Percentiles rank a stretch among this genome's conserved stretches.
These are phyloP conservation scores for Macrotis lagotis DNA, from an alignment of 2,113 vertebrate genomes.

Conservation along the genomic window DNA sequence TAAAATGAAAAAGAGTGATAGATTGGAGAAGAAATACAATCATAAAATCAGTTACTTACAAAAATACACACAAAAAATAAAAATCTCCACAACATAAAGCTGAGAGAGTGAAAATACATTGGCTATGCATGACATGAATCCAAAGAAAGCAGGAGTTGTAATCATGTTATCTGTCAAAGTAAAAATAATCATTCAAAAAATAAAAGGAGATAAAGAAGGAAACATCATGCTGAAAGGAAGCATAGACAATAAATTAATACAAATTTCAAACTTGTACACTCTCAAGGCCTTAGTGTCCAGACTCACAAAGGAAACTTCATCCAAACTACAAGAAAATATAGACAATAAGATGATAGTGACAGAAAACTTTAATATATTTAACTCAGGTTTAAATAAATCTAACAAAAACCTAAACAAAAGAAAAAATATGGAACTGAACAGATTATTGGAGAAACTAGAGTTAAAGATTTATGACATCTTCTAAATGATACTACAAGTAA, in stretches of 20 bases:
- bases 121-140: not conserved
- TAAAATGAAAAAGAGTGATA: not conserved
- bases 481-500: not conserved
- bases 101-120: not conserved
- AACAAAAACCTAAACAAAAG: not conserved
- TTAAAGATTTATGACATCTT: not conserved
- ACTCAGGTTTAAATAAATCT: not conserved
- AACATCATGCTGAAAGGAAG: not conserved
- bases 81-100: not conserved
- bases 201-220: not conserved
- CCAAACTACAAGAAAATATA: not conserved
- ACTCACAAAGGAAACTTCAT: not conserved
- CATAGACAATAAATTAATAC: not conserved
- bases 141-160: not conserved
- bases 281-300: not conserved
- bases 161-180: not conserved
- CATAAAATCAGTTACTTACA: not conserved
- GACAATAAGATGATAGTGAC: not conserved
- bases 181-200: not conserved
- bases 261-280: not conserved
- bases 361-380: not conserved
- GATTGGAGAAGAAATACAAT: not conserved
- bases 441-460: not conserved
- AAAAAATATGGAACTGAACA: not conserved
- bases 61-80: not conserved